phyloP scores from a whole-genome alignment of 1,140 invertebrate species.

The Caerostris darwini region DNA sequence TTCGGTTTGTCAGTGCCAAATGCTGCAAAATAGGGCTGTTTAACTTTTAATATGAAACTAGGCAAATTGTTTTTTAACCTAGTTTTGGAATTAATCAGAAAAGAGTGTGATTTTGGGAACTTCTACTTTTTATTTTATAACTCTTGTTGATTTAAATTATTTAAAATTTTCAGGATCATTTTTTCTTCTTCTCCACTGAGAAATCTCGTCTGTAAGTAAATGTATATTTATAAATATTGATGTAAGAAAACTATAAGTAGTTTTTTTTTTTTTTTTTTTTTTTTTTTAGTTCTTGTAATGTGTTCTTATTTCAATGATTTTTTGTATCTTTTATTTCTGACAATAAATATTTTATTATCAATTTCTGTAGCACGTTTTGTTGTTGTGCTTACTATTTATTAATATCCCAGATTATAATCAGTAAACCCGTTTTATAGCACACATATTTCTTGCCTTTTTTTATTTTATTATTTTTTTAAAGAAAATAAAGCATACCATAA shows the following conservation, averaged over 20 bases:
- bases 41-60: background rate
- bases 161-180: background rate
- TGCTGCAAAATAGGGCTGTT: conserved; percentile 6
- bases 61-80: background rate
- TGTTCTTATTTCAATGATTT: conserved; percentile 42
- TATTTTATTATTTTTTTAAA: too few relatives aligned
- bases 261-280: background rate
- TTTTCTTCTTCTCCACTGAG: background rate
- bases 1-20: conserved; percentile 50
- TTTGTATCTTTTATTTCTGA: conserved; percentile 42
- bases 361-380: background rate
- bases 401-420: too few relatives aligned
- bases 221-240: conserved; percentile 63
- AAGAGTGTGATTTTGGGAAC: background rate
- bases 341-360: conserved; percentile 53
- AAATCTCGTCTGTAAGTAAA: conserved; percentile 34
- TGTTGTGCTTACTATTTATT: background rate
- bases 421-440: too few relatives aligned
- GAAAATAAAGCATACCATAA: too few relatives aligned
- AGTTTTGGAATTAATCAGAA: background rate
- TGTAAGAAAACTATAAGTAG: conserved; percentile 5
- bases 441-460: too few relatives aligned
- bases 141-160: background rate
- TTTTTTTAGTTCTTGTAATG: conserved; percentile 43
- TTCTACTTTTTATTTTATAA: background rate